Evolutionary conservation across 35 echinoderm and acorn worm genomes (phyloP).

Genomic region (Ophiothrix spiculata): DNA sequence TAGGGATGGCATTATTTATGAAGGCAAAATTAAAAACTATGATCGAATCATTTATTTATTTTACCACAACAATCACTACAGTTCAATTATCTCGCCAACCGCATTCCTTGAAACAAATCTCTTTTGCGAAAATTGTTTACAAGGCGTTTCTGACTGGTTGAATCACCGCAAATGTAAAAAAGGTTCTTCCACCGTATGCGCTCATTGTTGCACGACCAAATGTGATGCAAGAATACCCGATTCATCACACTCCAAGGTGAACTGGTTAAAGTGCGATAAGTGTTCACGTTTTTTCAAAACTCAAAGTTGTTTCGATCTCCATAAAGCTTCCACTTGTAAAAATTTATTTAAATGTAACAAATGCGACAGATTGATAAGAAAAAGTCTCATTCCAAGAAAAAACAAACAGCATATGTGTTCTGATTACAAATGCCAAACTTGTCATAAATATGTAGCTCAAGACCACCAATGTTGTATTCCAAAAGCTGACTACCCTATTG

Average conservation of each 20-base stretch:
- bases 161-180: constrained; percentile 14
- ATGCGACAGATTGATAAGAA: no score
- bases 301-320: constrained; percentile 21
- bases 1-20: constrained; percentile 36
- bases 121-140: constrained; percentile 33
- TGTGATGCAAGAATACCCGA: no score
- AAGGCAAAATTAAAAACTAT: constrained; percentile 24
- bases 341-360: no score
- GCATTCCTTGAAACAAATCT: constrained; percentile 33
- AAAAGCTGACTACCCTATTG: no score
- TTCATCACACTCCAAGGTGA: no score
- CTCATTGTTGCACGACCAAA: no score
- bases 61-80: constrained; percentile 44
- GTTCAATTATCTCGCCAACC: constrained; percentile 47
- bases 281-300: constrained; percentile 38
- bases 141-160: background rate
- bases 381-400: background rate
- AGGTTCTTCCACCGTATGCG: no score
- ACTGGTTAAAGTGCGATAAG: background rate
- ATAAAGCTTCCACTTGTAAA: no score
- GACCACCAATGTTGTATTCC: no score
- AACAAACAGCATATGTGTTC: no score
- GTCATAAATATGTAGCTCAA: no score
- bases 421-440: no score
- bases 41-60: constrained; percentile 39